phyloP scores from a whole-genome alignment of 2,797 vertebrate genomes.

The Sebastes kiyomatsui region DNA sequence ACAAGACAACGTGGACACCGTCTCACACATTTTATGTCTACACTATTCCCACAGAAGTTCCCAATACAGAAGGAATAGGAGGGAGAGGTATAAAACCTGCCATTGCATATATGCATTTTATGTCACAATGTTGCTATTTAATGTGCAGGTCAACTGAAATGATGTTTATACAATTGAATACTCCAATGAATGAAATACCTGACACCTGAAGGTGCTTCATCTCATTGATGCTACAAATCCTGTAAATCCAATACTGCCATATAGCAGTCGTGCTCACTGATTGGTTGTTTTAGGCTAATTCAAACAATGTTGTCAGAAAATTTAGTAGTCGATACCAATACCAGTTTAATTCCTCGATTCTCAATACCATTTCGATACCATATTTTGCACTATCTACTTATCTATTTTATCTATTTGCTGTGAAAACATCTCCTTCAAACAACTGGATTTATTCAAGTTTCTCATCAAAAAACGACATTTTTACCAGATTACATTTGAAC shows the following conservation, averaged over 20 bases:
- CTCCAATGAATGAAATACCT: neutral
- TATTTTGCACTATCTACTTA: too few species aligned
- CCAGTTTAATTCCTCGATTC: too few species aligned
- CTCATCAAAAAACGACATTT: accelerated
- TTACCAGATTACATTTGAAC: too few species aligned
- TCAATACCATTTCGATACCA: too few species aligned
- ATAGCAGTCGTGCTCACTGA: neutral
- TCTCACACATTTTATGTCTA: neutral
- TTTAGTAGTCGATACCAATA: too few species aligned
- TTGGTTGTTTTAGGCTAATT: neutral
- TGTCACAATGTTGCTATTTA: neutral
- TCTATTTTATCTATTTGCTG: too few species aligned
- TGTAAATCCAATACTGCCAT: neutral
- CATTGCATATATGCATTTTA: too few species aligned
- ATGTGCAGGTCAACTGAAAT: neutral
- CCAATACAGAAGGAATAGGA: neutral
- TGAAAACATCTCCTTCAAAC: too few species aligned
- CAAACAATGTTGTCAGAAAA: neutral
- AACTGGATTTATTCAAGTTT: too few species aligned
- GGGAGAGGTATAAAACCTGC: neutral
- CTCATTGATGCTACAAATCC: neutral
- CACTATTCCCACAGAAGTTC: neutral
- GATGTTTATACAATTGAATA: neutral
- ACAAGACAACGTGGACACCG: neutral
- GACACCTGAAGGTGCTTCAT: neutral